These are phyloP conservation scores for Rhabdophis nuchalis DNA, from an alignment of 2,797 vertebrate species.

Conservation along the genomic window DNA sequence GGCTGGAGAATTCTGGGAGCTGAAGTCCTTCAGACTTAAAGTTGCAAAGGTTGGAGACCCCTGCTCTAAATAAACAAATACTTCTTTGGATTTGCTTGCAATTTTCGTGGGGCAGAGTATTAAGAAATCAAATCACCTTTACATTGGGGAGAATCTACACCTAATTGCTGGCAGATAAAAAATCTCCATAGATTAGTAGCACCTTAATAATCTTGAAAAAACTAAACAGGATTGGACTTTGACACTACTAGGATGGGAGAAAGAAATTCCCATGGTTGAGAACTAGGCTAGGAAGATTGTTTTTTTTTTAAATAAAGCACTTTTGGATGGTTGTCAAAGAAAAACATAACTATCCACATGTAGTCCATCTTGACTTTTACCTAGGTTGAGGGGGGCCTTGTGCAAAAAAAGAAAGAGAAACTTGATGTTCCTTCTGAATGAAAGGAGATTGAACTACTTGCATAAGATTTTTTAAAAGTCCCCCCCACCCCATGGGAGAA, in stretches of 20 bases:
- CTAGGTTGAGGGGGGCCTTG: not conserved
- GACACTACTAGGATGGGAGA: not conserved
- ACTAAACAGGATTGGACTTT: not conserved
- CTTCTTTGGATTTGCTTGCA: not conserved
- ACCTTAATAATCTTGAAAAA: not conserved
- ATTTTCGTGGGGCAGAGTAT: not conserved
- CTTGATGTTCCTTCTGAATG: not conserved
- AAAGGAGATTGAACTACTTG: not conserved
- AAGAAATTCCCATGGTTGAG: not conserved
- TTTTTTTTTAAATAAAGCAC: not conserved
- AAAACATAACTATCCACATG: not conserved
- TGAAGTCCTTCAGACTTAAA: too few species aligned
- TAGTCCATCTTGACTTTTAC: not conserved
- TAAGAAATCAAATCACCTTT: not conserved
- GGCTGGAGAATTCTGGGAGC: too few species aligned
- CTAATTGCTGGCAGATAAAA: not conserved
- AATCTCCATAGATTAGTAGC: not conserved
- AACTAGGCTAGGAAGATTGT: not conserved
- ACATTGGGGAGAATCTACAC: not conserved
- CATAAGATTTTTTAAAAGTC: not conserved
- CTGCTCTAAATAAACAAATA: not conserved
- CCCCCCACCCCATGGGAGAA: not conserved
- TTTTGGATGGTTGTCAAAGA: not conserved
- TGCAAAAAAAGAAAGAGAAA: not conserved
- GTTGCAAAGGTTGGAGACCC: too few species aligned